Evolutionary conservation across 2,113 vertebrate genomes (phyloP), one percentile per base, ranked within the genome.

Genomic region (Psilopsiagon aurifrons): DNA sequence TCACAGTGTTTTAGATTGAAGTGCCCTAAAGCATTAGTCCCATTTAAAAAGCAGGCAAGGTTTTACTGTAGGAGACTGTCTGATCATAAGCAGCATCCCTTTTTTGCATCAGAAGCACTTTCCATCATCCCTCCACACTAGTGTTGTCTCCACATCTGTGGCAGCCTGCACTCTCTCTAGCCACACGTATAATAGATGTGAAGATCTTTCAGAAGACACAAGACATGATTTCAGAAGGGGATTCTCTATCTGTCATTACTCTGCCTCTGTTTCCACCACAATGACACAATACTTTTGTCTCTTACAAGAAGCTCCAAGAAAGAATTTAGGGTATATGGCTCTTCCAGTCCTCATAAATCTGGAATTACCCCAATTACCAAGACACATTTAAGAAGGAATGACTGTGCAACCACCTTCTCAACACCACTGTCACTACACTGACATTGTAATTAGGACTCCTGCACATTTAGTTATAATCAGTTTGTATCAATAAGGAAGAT

Each of bases 381-480:
- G 70, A 86, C 63, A 73, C 68, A 67, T 63, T 94, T 88, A 94
- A 94, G 96, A 90, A 90, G 37, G 87, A 96, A 78, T 85, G 90
- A 83, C 86, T 97, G 73, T 70, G 52, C 89, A 94, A 86, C 71
- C 67, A 93, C 70, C 78, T 97, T 95, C 91, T 89, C 94, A 96
- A 95, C 23, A 10, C 94, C 43, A 47, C 63, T 76, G 84, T 92
- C 90, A 96, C 49, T 37, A 73, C 43, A 77, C 10, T 75, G 95
- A 95, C 78, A 96, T 87, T 92, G 97, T 97, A 97, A 98, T 96
- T 97, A 98, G 96, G 85, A 71, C 47, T 85, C 49, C 86, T 46
- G 25, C 74, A 79, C 81, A 55, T 94, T 96, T 75, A 82, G 55
- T 87, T 97, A 93, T 95, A 93, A 95, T 94, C 94, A 94, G 59